Conservation (phyloP, 2,888 invertebrate genomes). For the Heterodera filipjevi region DNA sequence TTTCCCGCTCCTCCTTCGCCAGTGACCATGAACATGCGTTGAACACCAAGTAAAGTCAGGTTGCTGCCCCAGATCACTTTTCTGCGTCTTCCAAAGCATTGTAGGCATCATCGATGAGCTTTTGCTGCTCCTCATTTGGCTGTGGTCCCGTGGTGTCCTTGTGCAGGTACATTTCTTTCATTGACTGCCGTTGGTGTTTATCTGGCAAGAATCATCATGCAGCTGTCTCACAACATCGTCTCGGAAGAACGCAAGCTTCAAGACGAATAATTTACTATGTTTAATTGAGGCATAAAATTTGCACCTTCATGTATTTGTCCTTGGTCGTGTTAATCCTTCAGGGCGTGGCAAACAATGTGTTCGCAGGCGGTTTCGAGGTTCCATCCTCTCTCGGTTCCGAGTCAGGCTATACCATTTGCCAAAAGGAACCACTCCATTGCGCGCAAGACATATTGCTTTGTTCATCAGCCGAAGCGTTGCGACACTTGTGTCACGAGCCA, state of each 20-base stretch:
- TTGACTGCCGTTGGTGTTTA: not conserved
- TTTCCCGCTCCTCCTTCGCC: not conserved
- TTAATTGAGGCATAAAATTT: no score
- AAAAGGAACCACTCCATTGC: not conserved
- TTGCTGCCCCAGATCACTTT: not conserved
- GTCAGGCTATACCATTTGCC: not conserved
- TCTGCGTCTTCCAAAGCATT: not conserved
- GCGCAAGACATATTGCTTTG: not conserved
- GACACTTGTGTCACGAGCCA: conserved; percentile 8
- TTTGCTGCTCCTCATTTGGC: not conserved
- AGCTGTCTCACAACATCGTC: not conserved
- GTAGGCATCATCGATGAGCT: not conserved
- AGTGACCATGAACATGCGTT: not conserved
- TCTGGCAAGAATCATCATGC: not conserved
- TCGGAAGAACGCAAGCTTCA: not conserved
- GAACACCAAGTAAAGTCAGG: not conserved
- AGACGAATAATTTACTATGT: not conserved
- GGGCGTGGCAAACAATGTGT: not conserved
- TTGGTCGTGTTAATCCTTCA: not conserved
- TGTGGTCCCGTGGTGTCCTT: not conserved
- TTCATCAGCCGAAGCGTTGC: not conserved
- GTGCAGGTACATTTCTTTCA: not conserved
- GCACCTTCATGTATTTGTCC: not conserved
- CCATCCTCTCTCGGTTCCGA: not conserved
- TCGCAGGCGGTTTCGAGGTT: not conserved